Evolutionary conservation across 2,797 vertebrate species (phyloP).

Genomic region (Pangasius macronema): DNA sequence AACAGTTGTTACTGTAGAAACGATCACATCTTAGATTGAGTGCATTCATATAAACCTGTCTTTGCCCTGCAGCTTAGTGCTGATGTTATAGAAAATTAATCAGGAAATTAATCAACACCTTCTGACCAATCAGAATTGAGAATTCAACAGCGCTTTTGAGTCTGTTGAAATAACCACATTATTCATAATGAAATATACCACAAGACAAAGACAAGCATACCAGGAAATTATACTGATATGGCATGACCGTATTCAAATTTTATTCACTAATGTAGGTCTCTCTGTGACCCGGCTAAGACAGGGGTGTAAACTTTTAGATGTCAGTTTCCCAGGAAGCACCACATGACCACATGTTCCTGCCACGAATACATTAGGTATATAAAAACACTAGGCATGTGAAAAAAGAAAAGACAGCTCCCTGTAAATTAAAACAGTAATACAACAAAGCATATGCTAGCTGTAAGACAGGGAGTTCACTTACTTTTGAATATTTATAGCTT

Average conservation of each 20-base stretch:
- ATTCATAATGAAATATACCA: neutral
- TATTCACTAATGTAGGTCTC: neutral
- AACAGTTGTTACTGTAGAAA: neutral
- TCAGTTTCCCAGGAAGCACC: neutral
- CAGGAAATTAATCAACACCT: neutral
- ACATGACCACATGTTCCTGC: neutral
- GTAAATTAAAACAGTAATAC: neutral
- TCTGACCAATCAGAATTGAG: neutral
- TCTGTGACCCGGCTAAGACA: neutral
- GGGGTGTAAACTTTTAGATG: neutral
- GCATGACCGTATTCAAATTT: neutral
- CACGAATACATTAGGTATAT: neutral
- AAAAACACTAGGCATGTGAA: neutral
- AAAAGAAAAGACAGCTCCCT: neutral
- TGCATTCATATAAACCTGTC: neutral
- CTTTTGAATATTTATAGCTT: neutral
- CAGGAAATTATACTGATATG: neutral
- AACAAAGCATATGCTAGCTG: neutral
- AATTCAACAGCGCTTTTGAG: neutral
- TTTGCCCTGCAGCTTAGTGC: neutral
- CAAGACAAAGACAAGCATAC: neutral
- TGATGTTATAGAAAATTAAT: neutral
- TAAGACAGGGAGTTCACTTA: constrained; percentile 6
- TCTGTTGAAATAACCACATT: neutral
- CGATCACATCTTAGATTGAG: neutral